phyloP scores from a whole-genome alignment of 2,888 invertebrate genomes.

The Lingula anatina region DNA sequence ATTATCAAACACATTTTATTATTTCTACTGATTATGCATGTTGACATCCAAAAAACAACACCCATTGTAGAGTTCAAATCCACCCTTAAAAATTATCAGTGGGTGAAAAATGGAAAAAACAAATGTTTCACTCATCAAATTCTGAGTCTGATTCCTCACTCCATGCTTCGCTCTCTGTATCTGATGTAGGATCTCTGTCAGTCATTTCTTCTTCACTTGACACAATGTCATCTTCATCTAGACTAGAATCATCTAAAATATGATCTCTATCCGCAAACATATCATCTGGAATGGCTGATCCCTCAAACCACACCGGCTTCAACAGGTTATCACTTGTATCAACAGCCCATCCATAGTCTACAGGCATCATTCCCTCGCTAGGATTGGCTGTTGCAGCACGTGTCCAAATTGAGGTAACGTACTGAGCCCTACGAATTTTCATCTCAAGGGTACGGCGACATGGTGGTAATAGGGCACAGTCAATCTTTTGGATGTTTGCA shows the following conservation, averaged over 20 bases:
- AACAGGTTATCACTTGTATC: background rate
- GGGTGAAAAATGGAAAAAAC: too few relatives aligned
- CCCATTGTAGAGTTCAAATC: too few relatives aligned
- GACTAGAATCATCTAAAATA: too few relatives aligned
- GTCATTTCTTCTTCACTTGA: background rate
- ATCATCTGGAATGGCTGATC: background rate
- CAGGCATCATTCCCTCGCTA: background rate
- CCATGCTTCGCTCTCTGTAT: conserved; percentile 1
- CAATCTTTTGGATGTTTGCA: conserved; percentile 6
- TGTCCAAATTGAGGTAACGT: conserved; percentile 3
- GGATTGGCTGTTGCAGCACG: too few relatives aligned
- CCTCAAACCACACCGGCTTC: background rate
- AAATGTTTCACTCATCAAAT: too few relatives aligned
- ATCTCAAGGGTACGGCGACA: too few relatives aligned
- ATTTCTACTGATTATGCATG: too few relatives aligned
- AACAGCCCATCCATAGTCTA: conserved; percentile 1
- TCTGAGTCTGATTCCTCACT: conserved; percentile 5
- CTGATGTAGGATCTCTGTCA: background rate
- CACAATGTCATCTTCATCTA: background rate
- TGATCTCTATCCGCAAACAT: background rate
- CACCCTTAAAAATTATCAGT: too few relatives aligned
- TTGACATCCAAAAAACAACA: too few relatives aligned
- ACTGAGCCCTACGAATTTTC: conserved; percentile 4
- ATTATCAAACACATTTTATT: too few relatives aligned
- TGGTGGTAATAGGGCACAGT: conserved; percentile 8